Base-by-base conservation (phyloP, 2,113 vertebrate genomes). In the Antennarius striatus region DNA sequence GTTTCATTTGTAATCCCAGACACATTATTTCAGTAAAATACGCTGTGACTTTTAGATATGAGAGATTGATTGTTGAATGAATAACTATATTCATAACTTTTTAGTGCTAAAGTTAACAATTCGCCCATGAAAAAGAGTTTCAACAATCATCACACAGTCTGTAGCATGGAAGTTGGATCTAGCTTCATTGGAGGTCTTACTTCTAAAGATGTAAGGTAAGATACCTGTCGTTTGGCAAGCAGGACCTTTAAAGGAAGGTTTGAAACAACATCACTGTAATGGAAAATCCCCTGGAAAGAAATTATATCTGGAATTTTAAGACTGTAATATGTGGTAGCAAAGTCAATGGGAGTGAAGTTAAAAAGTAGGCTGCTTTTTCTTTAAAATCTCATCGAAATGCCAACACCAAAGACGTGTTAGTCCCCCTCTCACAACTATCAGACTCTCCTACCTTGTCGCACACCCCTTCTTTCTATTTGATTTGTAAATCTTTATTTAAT, bases 1-100 rank as follows among this genome's bases (percentile, higher is more conserved):
- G 89, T 95, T 96, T 95, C 94, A 98, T 97, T 97, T 96, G 92
- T 96, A 97, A 96, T 93, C 90, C 92, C 88, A 93, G 94, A 94
- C 94, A 95, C 87, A 90, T 94, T 95, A 94, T 95, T 98, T 95
- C 94, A 93, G 91, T 95, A 95, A 95, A 92, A 92, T 90, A 88
- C 87, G 93, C 92, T 96, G 93, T 91, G 93, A 92, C 93, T 93
- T 92, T 94, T 95, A 95, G 95, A 95, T 95, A 94, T 92, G 94
- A 95, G 94, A 95, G 94, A 94, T 92, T 88, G 78, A 95, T 96
- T 92, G 93, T 92, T 93, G 91, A 91, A 81, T 90, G 90, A 93
- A 91, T 92, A 94, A 88, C 90, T 94, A 92, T 92, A 87, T 93
- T 93, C 90, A 79, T 93, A 88, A 83, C 86, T 95, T 95, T 36